These are phyloP conservation scores for Lasioglossum marginatum DNA, from an alignment of 2,888 invertebrate species.

Conservation along the genomic window DNA sequence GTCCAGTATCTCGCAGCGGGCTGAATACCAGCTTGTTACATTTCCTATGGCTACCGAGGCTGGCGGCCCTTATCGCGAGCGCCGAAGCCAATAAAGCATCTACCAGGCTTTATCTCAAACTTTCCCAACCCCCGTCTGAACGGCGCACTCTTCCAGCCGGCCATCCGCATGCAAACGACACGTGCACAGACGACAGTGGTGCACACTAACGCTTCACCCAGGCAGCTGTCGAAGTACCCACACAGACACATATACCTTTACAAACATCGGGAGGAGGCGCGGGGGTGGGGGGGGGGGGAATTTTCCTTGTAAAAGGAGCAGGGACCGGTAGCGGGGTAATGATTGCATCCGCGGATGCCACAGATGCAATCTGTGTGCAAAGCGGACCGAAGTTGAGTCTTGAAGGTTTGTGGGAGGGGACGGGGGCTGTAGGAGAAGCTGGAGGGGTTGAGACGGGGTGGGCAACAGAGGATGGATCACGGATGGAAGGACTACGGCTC, in stretches of 20 bases:
- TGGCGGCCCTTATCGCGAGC: constrained; percentile 57
- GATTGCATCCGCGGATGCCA: constrained; percentile 78
- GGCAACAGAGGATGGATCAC: constrained; percentile 52
- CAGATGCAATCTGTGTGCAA: constrained; percentile 81
- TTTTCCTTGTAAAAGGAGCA: constrained; percentile 41
- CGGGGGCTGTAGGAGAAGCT: constrained; percentile 38
- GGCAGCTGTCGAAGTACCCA: neutral
- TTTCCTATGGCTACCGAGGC: constrained; percentile 54
- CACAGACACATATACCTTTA: neutral
- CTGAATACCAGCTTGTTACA: constrained; percentile 27
- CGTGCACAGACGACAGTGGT: constrained; percentile 18
- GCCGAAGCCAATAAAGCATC: constrained; percentile 68
- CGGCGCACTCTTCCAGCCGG: constrained; percentile 61
- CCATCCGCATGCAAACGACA: constrained; percentile 45
- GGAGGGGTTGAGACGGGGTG: constrained; percentile 12
- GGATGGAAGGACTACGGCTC: constrained; percentile 62
- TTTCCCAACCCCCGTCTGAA: constrained; percentile 48
- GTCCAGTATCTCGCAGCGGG: constrained; percentile 22
- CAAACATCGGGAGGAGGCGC: neutral
- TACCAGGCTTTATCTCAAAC: constrained; percentile 59
- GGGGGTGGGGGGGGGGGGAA: neutral
- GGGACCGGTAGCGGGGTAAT: constrained; percentile 71
- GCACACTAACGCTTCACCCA: constrained; percentile 12
- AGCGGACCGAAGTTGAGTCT: constrained; percentile 73
- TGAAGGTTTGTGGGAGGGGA: constrained; percentile 40